Percentiles rank a stretch among this genome's conserved stretches.
phyloP scores from a whole-genome alignment of 2,113 vertebrate species.

The Phasianus colchicus region DNA sequence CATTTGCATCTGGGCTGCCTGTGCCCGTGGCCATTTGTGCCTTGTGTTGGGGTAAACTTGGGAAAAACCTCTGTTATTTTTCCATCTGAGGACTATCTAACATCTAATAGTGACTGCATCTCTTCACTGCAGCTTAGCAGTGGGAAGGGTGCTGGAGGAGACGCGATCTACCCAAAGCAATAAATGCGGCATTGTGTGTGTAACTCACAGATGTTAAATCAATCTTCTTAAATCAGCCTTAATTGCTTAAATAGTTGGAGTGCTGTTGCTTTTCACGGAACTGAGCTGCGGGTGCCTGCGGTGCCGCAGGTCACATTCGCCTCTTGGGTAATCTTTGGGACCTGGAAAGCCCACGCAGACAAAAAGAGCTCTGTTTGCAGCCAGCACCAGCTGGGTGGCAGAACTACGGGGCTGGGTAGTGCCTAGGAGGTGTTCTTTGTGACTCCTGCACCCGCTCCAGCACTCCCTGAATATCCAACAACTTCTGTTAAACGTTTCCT shows the following conservation, averaged over 20 bases:
- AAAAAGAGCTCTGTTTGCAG: not conserved
- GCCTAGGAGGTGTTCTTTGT: not conserved
- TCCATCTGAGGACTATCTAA: too few relatives aligned
- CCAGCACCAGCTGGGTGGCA: not conserved
- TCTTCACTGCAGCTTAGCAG: too few relatives aligned
- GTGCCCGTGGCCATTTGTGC: not conserved
- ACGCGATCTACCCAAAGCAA: accelerated
- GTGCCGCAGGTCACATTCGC: accelerated
- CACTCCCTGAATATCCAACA: not conserved
- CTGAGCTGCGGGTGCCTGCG: accelerated
- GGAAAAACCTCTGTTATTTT: accelerated
- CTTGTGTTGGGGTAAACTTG: not conserved
- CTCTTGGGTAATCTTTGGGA: accelerated
- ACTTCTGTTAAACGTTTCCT: not conserved
- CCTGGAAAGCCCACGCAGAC: accelerated
- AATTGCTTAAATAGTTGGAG: not conserved
- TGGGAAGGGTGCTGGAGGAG: not conserved
- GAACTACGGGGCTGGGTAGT: not conserved
- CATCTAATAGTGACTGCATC: too few relatives aligned
- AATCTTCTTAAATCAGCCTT: not conserved
- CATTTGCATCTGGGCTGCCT: too few relatives aligned
- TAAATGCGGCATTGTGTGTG: accelerated
- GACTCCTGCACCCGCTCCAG: not conserved
- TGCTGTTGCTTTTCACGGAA: accelerated
- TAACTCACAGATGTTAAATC: not conserved